phyloP scores from a whole-genome alignment of 2,797 vertebrate genomes.

The Darevskia mixta region DNA sequence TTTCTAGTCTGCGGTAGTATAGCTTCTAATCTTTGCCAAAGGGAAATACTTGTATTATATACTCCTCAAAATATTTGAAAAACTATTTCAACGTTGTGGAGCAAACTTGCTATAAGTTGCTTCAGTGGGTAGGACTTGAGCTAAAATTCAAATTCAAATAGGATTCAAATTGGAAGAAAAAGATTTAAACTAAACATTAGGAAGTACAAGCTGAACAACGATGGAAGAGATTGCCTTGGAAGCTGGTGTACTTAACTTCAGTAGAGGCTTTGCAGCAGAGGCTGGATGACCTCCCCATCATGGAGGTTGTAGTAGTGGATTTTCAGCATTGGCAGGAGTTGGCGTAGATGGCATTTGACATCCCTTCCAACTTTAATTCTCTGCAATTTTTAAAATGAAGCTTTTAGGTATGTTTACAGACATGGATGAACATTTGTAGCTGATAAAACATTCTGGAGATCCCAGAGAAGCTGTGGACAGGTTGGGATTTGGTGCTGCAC shows the following conservation, averaged over 20 bases:
- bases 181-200: no score
- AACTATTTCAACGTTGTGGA: no score
- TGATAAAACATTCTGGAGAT: no score
- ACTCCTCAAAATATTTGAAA: accelerated
- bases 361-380: neutral
- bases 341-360: neutral
- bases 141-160: no score
- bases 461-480: neutral
- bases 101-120: no score
- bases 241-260: neutral
- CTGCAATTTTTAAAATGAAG: no score
- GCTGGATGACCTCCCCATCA: neutral
- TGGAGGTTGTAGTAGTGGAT: neutral
- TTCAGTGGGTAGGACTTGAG: neutral
- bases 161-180: no score
- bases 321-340: neutral
- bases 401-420: no score
- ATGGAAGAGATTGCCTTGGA: neutral
- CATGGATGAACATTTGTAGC: no score
- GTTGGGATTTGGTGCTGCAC: neutral
- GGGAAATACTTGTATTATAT: accelerated
- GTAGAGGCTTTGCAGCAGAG: neutral
- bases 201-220: no score
- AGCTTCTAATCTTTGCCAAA: no score
- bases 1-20: no score